These are phyloP conservation scores for Emys orbicularis DNA, from an alignment of 2,797 vertebrate genomes.

Conservation along the genomic window DNA sequence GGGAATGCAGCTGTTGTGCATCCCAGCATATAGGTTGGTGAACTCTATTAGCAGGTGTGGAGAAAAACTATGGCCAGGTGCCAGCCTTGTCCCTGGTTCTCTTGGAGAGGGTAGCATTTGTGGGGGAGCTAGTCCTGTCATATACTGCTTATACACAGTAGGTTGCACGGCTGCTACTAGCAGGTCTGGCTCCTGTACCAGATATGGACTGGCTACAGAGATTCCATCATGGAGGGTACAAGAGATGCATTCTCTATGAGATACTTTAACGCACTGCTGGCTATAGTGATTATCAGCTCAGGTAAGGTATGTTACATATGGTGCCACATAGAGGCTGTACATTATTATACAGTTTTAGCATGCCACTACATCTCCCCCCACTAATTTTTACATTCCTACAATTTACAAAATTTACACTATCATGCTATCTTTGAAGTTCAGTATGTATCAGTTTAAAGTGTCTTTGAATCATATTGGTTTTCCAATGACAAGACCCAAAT, in stretches of 20 bases:
- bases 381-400: not conserved
- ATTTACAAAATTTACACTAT: too few relatives aligned
- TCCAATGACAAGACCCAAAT: not conserved
- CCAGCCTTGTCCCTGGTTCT: not conserved
- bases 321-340: not conserved
- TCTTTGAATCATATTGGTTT: not conserved
- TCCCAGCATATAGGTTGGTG: too few relatives aligned
- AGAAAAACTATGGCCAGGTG: not conserved
- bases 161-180: not conserved
- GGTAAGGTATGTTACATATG: not conserved
- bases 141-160: not conserved
- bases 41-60: too few relatives aligned
- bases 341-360: not conserved
- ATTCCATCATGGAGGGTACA: not conserved
- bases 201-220: not conserved
- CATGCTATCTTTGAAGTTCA: not conserved
- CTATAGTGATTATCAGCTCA: not conserved
- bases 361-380: not conserved
- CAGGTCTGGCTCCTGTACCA: not conserved
- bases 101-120: accelerated
- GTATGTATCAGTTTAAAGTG: not conserved
- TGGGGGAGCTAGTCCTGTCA: not conserved
- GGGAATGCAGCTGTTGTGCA: too few relatives aligned
- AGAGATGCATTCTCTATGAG: too few relatives aligned
- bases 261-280: not conserved